phyloP scores from a whole-genome alignment of 2,888 invertebrate genomes.

The Tenthredo livida region DNA sequence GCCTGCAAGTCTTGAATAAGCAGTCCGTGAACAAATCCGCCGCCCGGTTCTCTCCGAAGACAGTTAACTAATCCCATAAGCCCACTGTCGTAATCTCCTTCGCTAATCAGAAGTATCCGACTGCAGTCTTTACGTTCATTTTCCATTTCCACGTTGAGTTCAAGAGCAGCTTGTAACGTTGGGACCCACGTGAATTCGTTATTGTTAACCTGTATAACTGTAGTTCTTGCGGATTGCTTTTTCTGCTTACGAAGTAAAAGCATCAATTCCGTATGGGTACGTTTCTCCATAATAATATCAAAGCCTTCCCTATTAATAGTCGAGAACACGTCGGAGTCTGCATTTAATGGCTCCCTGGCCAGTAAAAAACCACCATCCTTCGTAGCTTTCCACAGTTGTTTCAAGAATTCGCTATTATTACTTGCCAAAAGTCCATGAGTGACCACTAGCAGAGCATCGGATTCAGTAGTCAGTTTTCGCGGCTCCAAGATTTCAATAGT shows the following conservation, averaged over 20 bases:
- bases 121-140: slow-evolving; percentile 77
- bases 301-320: slow-evolving; percentile 75
- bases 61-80: slow-evolving; percentile 92
- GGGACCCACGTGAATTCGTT: slow-evolving; percentile 66
- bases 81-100: slow-evolving; percentile 86
- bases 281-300: slow-evolving; percentile 81
- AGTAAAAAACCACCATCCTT: slow-evolving; percentile 85
- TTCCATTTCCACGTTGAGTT: no score
- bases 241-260: slow-evolving; percentile 82
- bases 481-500: slow-evolving; percentile 81
- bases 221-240: slow-evolving; percentile 67
- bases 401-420: slow-evolving; percentile 79
- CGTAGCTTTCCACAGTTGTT: slow-evolving; percentile 82
- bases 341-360: slow-evolving; percentile 81
- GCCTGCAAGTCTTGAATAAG: slow-evolving; percentile 83
- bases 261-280: slow-evolving; percentile 82
- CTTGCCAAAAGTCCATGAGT: slow-evolving; percentile 82
- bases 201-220: slow-evolving; percentile 68
- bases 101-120: slow-evolving; percentile 83
- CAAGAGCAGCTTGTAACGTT: slow-evolving; percentile 65
- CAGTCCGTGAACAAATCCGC: slow-evolving; percentile 80
- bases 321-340: slow-evolving; percentile 61
- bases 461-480: slow-evolving; percentile 78
- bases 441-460: slow-evolving; percentile 78
- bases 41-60: slow-evolving; percentile 86